Base-by-base conservation (phyloP, 2,797 vertebrate species). In the Poliocrania exsul region DNA sequence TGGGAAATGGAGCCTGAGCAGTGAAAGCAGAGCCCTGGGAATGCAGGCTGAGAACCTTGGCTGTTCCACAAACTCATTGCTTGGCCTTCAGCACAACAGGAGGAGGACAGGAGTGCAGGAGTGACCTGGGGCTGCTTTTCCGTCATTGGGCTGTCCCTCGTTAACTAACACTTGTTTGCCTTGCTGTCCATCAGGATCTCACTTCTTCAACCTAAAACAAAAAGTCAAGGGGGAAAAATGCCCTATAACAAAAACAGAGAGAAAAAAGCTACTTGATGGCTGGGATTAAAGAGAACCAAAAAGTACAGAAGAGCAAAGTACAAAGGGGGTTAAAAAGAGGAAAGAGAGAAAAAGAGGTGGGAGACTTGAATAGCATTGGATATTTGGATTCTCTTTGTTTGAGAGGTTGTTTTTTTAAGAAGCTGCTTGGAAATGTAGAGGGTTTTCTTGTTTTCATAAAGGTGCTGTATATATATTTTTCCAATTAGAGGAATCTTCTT, bases 381-480 rank as follows among this genome's bases (percentile, higher is more conserved):
- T 69, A 96, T 94, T 91, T 94, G 46, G 90, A 94, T 96, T 83
- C 66, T 62, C 95, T 96, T 87, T 96, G 82, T 96, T 88, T 94
- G 86, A 93, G 71, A 90, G 20, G 23, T 42, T 13, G 17, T 6
- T 21, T 69, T 88, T 80, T 84, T 44, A 62, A 40, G 15, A 92
- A 64, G 51, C 61, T 13, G 16, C 92, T 72, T 60, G 51, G 80
- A 93, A 93, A 86, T 40, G 31, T 20, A 50, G 74, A 82, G 40
- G 20, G 6, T 2, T 75, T 29, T 33, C 37, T 73, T 50, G 80
- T 91, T 93, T 93, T 60, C 37, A n/a, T 77, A 37, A 50, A 94
- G 80, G 70, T 96, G 82, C 86, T 96, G 78, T 69, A 42, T 73
- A 93, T 92, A 92, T 65, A 69, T 88, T 95, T 79, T 95, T 95